Conservation (phyloP, 1,140 invertebrate genomes). For the Centruroides vittatus region DNA sequence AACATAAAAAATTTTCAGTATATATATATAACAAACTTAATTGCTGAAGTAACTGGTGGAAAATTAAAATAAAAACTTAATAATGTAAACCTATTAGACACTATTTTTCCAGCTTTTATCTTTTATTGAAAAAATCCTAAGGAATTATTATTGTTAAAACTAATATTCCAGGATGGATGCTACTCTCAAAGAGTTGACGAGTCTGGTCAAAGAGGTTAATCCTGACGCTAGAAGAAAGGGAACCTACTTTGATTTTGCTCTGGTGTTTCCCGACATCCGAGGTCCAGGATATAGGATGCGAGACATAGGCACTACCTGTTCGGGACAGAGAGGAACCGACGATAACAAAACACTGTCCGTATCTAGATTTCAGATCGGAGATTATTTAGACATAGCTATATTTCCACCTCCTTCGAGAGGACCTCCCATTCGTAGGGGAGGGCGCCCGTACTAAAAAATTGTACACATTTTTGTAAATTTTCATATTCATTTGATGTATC, state of each 20-base stretch:
- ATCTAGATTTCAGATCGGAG: constrained; percentile 75
- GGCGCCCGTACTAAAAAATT: not conserved
- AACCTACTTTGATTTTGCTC: constrained; percentile 94
- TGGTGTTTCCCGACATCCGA: constrained; percentile 78
- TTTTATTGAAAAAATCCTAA: no score
- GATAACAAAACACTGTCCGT: constrained; percentile 78
- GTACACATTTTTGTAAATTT: no score
- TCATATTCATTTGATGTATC: no score
- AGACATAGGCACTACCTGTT: constrained; percentile 81
- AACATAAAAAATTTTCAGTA: no score
- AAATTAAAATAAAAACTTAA: no score
- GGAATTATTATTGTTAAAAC: constrained; percentile 4
- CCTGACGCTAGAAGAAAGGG: constrained; percentile 87
- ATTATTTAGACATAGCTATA: constrained; percentile 95
- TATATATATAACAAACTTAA: no score
- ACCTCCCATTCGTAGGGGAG: not conserved
- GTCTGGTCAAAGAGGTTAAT: constrained; percentile 94
- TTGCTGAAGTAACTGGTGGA: no score
- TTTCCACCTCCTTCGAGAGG: constrained; percentile 34
- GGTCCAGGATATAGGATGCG: constrained; percentile 68
- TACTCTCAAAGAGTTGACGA: constrained; percentile 85
- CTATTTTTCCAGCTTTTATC: no score
- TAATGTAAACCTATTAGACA: no score
- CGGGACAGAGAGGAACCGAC: constrained; percentile 78
- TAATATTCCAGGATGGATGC: constrained; percentile 66